A percentile compares a stretch with the other conserved stretches of the same genome.
Evolutionary conservation across 2,797 vertebrate genomes (phyloP).

Genomic region (Corythornis leucogaster): DNA sequence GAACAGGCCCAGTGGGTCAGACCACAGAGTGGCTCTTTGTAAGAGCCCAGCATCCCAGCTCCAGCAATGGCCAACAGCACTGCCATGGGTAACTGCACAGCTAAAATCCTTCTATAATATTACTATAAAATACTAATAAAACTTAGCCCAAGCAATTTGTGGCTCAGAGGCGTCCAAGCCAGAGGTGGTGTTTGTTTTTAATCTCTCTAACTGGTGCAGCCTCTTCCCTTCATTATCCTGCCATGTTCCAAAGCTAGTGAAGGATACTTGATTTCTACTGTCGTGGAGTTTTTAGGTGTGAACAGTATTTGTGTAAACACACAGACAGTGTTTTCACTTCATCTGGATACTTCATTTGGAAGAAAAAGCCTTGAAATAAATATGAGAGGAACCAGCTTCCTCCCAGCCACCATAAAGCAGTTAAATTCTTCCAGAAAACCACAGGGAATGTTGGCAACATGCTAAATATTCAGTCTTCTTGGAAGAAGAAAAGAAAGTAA

Average conservation of each 20-base stretch:
- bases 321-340: background rate
- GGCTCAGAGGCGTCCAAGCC: background rate
- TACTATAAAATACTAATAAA: no score
- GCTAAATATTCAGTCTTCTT: conserved; percentile 9
- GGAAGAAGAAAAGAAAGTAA: background rate
- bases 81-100: background rate
- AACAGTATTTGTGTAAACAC: background rate
- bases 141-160: background rate
- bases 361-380: background rate
- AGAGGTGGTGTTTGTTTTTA: background rate
- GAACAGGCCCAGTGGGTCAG: background rate
- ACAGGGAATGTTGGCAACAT: background rate
- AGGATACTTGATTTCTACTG: background rate
- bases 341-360: background rate
- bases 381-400: background rate
- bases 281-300: background rate
- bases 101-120: no score
- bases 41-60: background rate
- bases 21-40: background rate
- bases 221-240: background rate
- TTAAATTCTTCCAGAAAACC: conserved; percentile 40
- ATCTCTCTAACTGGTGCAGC: background rate
- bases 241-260: background rate
- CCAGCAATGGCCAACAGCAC: background rate
- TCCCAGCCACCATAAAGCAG: conserved; percentile 16